These are phyloP conservation scores for Bursaphelenchus mucronatus DNA, from an alignment of 1,140 invertebrate species.

Conservation along the genomic window DNA sequence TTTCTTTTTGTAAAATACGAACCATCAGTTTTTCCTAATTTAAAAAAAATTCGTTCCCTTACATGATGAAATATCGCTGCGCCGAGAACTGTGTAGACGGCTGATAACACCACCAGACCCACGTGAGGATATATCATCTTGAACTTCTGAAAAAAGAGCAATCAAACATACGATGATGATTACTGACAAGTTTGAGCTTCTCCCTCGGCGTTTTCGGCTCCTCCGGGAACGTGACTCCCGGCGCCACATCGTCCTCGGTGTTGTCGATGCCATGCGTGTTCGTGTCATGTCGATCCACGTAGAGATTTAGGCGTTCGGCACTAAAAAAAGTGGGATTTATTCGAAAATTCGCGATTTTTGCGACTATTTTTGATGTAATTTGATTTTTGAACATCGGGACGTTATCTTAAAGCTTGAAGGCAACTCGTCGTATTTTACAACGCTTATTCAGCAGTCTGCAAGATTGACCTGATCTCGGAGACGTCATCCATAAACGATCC, in stretches of 20 bases:
- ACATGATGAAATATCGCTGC: constrained; percentile 57
- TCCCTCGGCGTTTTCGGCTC: constrained; percentile 43
- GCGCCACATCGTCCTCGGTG: constrained; percentile 35
- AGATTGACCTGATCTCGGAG: too few relatives aligned
- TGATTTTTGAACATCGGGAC: too few relatives aligned
- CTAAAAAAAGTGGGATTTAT: constrained; percentile 26
- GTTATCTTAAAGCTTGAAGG: too few relatives aligned
- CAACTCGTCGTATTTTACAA: too few relatives aligned
- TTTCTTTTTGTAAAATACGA: constrained; percentile 21
- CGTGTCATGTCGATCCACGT: constrained; percentile 39
- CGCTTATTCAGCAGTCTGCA: too few relatives aligned
- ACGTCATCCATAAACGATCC: too few relatives aligned
- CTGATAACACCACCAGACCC: constrained; percentile 54
- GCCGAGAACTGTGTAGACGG: constrained; percentile 54
- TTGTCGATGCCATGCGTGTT: constrained; percentile 25
- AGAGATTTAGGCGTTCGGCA: constrained; percentile 47
- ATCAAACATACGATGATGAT: constrained; percentile 2
- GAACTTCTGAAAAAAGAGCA: constrained; percentile 46
- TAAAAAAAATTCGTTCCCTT: constrained; percentile 7
- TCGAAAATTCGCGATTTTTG: not conserved
- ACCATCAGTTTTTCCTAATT: not conserved
- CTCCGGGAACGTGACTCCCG: constrained; percentile 37
- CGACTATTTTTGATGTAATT: too few relatives aligned
- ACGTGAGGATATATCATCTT: constrained; percentile 55
- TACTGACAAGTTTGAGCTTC: constrained; percentile 43